Conservation (phyloP, 1,140 invertebrate genomes). For the Pogonomyrmex barbatus region DNA sequence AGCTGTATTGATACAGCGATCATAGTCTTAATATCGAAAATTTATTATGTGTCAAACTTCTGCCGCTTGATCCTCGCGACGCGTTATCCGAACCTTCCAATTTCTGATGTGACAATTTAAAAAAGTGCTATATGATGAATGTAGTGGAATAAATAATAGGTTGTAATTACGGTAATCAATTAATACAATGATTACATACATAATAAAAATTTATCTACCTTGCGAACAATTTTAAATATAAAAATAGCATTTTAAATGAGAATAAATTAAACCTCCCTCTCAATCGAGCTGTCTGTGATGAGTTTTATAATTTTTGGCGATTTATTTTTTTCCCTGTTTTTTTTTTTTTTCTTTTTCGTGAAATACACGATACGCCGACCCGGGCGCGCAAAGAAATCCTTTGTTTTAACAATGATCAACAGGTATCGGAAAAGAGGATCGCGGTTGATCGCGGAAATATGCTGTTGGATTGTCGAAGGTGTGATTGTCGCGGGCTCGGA, state of each 20-base stretch:
- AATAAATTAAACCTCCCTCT: neutral
- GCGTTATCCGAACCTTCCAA: neutral
- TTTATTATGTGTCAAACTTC: conserved; percentile 1
- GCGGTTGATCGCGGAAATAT: conserved; percentile 23
- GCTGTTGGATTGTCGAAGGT: neutral
- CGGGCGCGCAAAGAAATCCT: conserved; percentile 39
- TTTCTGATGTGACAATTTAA: neutral
- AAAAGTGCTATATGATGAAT: neutral
- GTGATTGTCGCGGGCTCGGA: neutral
- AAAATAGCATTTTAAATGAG: conserved; percentile 7
- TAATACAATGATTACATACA: neutral
- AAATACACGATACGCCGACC: neutral
- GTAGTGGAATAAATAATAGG: neutral
- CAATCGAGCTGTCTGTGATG: neutral
- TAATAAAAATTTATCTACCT: neutral
- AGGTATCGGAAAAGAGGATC: conserved; percentile 49
- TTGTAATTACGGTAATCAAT: neutral
- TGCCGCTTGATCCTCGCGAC: neutral
- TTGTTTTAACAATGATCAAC: conserved; percentile 62
- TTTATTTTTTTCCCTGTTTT: neutral
- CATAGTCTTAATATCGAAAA: conserved; percentile 3
- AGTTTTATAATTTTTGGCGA: neutral
- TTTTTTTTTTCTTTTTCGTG: neutral
- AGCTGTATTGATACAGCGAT: conserved; percentile 33
- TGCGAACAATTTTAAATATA: neutral